phyloP scores from a whole-genome alignment of 1,140 invertebrate species.

The Chironomus tepperi region DNA sequence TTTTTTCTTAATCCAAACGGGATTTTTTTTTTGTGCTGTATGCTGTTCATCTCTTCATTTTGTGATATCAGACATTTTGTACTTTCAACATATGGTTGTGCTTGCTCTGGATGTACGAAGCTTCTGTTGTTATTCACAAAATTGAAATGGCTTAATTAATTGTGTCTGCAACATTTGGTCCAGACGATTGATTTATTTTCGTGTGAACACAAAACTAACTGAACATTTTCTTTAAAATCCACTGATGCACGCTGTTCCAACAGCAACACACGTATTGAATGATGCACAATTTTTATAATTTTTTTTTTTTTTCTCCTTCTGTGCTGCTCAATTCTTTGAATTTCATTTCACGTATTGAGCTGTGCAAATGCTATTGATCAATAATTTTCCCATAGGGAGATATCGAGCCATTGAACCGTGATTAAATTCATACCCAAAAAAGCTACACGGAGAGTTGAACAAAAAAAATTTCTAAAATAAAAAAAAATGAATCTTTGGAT shows the following conservation, averaged over 20 bases:
- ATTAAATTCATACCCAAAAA: slow-evolving; percentile 8
- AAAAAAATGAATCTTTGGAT: no score
- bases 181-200: slow-evolving; percentile 20
- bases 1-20: not conserved
- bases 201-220: slow-evolving; percentile 11
- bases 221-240: not conserved
- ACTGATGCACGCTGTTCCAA: not conserved
- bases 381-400: not conserved
- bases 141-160: slow-evolving; percentile 16
- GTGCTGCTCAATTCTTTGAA: not conserved
- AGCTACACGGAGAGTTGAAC: not conserved
- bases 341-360: slow-evolving; percentile 8
- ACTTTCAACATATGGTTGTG: slow-evolving; percentile 8
- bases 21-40: not conserved
- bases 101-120: not conserved
- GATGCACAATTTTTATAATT: not conserved
- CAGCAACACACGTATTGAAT: not conserved
- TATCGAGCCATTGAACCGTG: slow-evolving; percentile 9
- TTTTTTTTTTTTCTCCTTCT: not conserved
- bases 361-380: slow-evolving; percentile 7
- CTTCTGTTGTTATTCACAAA: not conserved
- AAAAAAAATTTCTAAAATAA: not conserved
- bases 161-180: slow-evolving; percentile 20
- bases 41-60: slow-evolving; percentile 3
- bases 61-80: slow-evolving; percentile 4